phyloP scores from a whole-genome alignment of 2,888 invertebrate species.

The Escarpia spicata region DNA sequence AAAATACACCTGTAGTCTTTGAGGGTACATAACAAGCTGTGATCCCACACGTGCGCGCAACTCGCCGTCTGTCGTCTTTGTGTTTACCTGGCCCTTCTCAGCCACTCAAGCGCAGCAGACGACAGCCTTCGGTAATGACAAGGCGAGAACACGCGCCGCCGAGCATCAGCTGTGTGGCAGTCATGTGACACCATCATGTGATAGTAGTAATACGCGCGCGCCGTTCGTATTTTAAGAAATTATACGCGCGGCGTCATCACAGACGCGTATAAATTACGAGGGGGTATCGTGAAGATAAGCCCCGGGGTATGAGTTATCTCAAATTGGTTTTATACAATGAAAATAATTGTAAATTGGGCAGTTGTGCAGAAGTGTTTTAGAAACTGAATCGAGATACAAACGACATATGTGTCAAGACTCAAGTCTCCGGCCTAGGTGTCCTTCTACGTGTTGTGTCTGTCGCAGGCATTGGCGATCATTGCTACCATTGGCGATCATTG shows the following conservation, averaged over 20 bases:
- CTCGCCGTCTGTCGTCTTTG: not conserved
- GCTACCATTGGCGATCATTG: too few species aligned
- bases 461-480: too few species aligned
- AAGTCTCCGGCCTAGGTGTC: too few species aligned
- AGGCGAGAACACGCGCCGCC: constrained; percentile 1
- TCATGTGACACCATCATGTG: constrained; percentile 4
- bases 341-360: too few species aligned
- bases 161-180: not conserved
- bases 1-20: not conserved
- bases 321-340: too few species aligned
- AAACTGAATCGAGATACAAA: too few species aligned
- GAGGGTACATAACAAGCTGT: not conserved
- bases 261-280: not conserved
- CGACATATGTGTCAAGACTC: too few species aligned
- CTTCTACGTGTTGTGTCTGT: too few species aligned
- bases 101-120: constrained; percentile 6
- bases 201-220: not conserved
- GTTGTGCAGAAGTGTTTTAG: too few species aligned
- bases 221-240: not conserved
- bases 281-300: not conserved
- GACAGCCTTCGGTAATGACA: not conserved
- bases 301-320: not conserved
- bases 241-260: not conserved
- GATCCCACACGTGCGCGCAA: not conserved
- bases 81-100: not conserved